These are phyloP conservation scores for Glossosoma conforme DNA, from an alignment of 1,140 invertebrate genomes.

Conservation along the genomic window DNA sequence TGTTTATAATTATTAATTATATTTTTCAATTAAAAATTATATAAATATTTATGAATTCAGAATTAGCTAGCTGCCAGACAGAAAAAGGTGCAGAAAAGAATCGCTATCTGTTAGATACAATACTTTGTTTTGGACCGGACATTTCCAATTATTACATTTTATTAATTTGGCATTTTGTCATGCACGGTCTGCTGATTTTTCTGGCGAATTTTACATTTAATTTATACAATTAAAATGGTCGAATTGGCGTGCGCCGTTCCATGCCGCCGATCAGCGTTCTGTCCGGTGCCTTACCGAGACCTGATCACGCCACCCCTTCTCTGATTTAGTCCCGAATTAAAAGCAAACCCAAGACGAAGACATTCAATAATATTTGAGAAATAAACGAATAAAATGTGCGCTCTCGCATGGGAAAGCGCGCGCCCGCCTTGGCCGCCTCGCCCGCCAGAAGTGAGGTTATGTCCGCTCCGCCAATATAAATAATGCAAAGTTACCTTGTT, in stretches of 20 bases:
- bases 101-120: too few relatives aligned
- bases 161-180: conserved; percentile 21
- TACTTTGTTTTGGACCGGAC: too few relatives aligned
- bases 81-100: too few relatives aligned
- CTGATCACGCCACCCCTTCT: not conserved
- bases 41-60: too few relatives aligned
- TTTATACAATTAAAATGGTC: conserved; percentile 32
- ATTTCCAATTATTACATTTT: conserved; percentile 8
- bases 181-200: conserved; percentile 14
- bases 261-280: conserved; percentile 14
- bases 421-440: conserved; percentile 31
- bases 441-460: conserved; percentile 31
- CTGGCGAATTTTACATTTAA: conserved; percentile 19
- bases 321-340: conserved; percentile 3
- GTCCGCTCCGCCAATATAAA: conserved; percentile 20
- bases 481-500: conserved; percentile 23
- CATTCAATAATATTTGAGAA: conserved; percentile 1
- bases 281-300: not conserved
- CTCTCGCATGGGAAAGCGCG: conserved; percentile 22
- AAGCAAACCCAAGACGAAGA: conserved; percentile 3
- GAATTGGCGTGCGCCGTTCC: conserved; percentile 23
- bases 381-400: conserved; percentile 1
- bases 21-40: too few relatives aligned
- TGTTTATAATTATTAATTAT: too few relatives aligned
- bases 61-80: too few relatives aligned